phyloP scores from a whole-genome alignment of 1,140 invertebrate species.

The Monochamus saltuarius region DNA sequence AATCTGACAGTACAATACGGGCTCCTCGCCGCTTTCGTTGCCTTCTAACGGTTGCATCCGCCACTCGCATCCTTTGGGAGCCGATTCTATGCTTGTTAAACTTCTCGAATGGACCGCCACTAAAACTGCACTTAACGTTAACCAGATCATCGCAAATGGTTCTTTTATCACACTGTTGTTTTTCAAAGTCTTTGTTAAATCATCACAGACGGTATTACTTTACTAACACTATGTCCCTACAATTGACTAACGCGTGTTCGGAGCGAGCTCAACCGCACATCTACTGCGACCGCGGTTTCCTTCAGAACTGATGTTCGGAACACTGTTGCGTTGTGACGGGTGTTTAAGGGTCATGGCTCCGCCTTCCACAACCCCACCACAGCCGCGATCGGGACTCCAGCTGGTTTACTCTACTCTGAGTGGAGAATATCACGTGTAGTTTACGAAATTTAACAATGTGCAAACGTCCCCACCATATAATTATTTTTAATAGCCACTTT shows the following conservation, averaged over 20 bases:
- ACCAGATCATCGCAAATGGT: constrained; percentile 19
- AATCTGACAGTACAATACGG: constrained; percentile 67
- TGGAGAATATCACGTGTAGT: constrained; percentile 44
- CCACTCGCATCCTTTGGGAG: constrained; percentile 69
- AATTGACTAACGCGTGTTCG: constrained; percentile 4
- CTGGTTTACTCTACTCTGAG: constrained; percentile 35
- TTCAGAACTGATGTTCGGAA: constrained; percentile 29
- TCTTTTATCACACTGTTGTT: neutral
- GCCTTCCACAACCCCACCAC: constrained; percentile 38
- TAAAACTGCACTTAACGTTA: constrained; percentile 29
- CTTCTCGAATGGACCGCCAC: constrained; percentile 40
- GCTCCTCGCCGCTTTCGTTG: constrained; percentile 55
- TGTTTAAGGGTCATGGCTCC: constrained; percentile 41
- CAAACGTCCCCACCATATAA: constrained; percentile 28
- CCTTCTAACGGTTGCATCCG: constrained; percentile 58
- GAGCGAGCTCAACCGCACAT: constrained; percentile 9
- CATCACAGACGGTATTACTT: constrained; percentile 18
- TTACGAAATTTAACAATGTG: constrained; percentile 44
- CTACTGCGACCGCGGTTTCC: constrained; percentile 8
- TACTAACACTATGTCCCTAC: neutral
- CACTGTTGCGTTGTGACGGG: constrained; percentile 42
- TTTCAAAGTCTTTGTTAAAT: constrained; percentile 19
- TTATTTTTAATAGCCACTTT: constrained; percentile 22
- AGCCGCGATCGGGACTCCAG: constrained; percentile 39
- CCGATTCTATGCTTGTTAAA: constrained; percentile 52